phyloP scores from a whole-genome alignment of 2,888 invertebrate genomes.

The Atherix ibis region DNA sequence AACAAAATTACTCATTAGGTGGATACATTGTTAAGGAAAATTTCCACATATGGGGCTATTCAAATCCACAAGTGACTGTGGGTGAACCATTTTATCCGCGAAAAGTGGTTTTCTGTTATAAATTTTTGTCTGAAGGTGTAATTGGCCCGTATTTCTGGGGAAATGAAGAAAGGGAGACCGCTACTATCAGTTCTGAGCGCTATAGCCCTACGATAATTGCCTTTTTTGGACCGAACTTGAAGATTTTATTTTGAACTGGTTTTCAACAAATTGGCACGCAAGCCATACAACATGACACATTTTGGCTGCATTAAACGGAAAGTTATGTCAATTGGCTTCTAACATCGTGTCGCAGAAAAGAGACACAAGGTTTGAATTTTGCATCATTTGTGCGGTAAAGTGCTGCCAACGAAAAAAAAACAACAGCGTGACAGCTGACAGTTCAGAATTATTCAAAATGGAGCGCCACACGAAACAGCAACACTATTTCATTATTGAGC shows the following conservation, averaged over 20 bases:
- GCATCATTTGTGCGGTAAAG: no score
- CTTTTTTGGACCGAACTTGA: not conserved
- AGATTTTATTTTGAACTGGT: not conserved
- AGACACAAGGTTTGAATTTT: no score
- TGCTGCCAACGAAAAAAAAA: no score
- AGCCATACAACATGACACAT: no score
- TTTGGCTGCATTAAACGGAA: no score
- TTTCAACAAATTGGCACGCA: no score
- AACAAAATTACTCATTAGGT: not conserved
- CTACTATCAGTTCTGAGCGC: not conserved
- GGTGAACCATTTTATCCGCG: not conserved
- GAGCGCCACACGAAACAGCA: no score
- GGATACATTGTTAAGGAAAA: not conserved
- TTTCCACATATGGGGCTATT: not conserved
- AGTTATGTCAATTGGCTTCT: no score
- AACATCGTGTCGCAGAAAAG: no score
- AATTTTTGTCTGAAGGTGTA: not conserved
- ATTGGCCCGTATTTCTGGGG: not conserved
- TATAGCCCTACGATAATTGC: not conserved
- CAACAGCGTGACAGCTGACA: no score
- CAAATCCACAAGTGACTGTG: not conserved
- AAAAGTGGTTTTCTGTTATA: not conserved
- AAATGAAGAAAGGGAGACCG: not conserved
- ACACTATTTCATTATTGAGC: no score
- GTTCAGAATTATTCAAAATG: no score